These are phyloP conservation scores for Macrotrachela quadricornifera DNA, from an alignment of 1,140 invertebrate species.

Conservation along the genomic window DNA sequence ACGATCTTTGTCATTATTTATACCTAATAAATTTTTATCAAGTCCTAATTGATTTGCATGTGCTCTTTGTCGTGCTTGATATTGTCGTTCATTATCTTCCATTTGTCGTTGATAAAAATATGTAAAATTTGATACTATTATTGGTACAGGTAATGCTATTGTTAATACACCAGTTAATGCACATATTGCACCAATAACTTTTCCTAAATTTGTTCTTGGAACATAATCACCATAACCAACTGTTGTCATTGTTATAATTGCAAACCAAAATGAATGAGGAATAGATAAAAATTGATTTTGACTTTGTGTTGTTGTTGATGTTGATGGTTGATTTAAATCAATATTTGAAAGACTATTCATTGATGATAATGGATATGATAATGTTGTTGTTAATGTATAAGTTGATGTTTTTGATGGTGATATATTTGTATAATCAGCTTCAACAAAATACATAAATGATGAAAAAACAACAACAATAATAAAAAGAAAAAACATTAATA, in stretches of 20 bases:
- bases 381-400: too few relatives aligned
- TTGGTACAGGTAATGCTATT: constrained; percentile 19
- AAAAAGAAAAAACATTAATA: constrained; percentile 97
- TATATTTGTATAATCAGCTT: constrained; percentile 77
- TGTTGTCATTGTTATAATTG: constrained; percentile 87
- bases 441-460: constrained; percentile 91
- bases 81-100: too few relatives aligned
- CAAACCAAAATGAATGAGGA: constrained; percentile 53
- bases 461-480: constrained; percentile 91
- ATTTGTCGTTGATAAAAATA: constrained; percentile 11
- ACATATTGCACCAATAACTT: constrained; percentile 17
- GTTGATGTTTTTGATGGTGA: too few relatives aligned
- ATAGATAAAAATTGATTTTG: constrained; percentile 75
- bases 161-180: constrained; percentile 19
- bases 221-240: constrained; percentile 84
- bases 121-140: constrained; percentile 22
- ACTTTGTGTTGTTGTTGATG: too few relatives aligned
- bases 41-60: too few relatives aligned
- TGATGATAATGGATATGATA: too few relatives aligned
- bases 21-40: too few relatives aligned
- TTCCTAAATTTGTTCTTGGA: constrained; percentile 18
- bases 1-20: too few relatives aligned
- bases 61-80: too few relatives aligned
- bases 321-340: too few relatives aligned
- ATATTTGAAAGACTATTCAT: too few relatives aligned